Evolutionary conservation across 2,113 vertebrate species (phyloP).

Genomic region (Pterocles burchelli): DNA sequence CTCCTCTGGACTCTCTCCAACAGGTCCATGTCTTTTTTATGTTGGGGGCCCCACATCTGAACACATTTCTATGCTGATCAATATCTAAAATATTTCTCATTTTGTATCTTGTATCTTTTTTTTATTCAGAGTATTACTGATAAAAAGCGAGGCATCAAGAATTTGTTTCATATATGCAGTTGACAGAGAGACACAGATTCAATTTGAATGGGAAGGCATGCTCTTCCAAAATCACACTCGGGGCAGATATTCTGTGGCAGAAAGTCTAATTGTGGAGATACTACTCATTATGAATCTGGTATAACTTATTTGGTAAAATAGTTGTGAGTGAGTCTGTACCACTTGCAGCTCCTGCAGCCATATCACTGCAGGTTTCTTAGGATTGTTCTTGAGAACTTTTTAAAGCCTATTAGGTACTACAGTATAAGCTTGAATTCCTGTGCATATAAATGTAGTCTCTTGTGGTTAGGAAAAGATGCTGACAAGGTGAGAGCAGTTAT

Average conservation of each 20-base stretch:
- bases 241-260: not conserved
- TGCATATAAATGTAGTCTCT: not conserved
- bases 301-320: not conserved
- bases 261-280: not conserved
- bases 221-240: not conserved
- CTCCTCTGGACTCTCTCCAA: too few relatives aligned
- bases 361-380: not conserved
- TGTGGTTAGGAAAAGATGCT: not conserved
- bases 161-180: not conserved
- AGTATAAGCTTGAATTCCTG: not conserved
- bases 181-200: not conserved
- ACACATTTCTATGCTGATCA: not conserved
- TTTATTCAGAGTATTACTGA: not conserved
- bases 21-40: too few relatives aligned
- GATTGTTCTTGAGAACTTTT: not conserved
- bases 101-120: not conserved
- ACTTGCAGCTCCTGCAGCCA: not conserved
- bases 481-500: not conserved
- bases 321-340: not conserved
- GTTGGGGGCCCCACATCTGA: too few relatives aligned
- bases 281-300: not conserved
- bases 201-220: not conserved
- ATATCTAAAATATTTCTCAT: not conserved
- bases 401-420: not conserved
- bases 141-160: not conserved